A percentile compares a stretch with the other conserved stretches of the same genome.
Evolutionary conservation across 2,797 vertebrate species (phyloP).

Genomic region (Pteropus rufus): DNA sequence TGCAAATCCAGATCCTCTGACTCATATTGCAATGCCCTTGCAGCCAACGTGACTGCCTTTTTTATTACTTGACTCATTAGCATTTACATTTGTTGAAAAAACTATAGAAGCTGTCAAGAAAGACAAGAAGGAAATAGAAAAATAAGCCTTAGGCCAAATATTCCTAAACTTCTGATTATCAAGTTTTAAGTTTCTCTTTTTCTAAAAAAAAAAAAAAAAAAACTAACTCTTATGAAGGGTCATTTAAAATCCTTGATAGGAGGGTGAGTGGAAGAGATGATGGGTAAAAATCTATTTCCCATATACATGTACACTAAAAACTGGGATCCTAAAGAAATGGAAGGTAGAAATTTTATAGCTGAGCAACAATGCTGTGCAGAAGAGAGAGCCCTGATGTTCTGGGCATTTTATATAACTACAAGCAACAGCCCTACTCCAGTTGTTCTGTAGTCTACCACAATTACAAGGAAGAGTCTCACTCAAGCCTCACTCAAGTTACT

Average conservation of each 20-base stretch:
- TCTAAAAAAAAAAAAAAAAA: too few species aligned
- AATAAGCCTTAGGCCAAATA: not conserved
- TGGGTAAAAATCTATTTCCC: not conserved
- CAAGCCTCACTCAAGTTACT: not conserved
- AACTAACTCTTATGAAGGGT: not conserved
- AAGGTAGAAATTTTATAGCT: not conserved
- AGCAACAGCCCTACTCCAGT: not conserved
- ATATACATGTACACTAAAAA: not conserved
- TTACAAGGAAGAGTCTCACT: not conserved
- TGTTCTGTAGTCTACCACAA: not conserved
- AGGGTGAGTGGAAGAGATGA: not conserved
- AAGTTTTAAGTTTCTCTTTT: not conserved
- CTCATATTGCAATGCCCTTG: not conserved
- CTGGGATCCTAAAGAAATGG: not conserved
- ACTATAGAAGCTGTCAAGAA: not conserved
- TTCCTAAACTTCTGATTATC: not conserved
- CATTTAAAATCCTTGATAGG: not conserved
- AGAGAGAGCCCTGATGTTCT: not conserved
- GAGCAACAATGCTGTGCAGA: not conserved
- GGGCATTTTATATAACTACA: not conserved
- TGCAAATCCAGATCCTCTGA: not conserved
- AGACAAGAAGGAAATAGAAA: not conserved
- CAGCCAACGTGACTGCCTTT: not conserved
- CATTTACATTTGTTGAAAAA: not conserved
- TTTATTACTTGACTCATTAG: not conserved